Base-by-base conservation (phyloP, 2,113 vertebrate genomes). In the Atherinomorus stipes region DNA sequence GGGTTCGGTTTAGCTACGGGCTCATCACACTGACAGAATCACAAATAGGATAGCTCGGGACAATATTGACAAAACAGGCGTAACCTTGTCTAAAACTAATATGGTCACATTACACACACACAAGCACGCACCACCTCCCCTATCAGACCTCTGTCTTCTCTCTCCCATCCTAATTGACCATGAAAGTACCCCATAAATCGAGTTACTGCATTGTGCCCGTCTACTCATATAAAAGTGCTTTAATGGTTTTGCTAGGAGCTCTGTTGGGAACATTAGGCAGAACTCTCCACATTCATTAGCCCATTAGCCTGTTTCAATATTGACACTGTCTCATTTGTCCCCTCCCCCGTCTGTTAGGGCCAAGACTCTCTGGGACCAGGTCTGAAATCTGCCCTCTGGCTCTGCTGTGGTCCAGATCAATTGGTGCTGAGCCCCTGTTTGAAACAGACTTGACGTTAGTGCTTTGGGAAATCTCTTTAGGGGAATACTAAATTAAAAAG, bases 281-380 rank as follows among this genome's bases (percentile, higher is more conserved):
- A 86, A 86, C 87, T 88, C 85, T 86, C 81, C 76, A 88, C 87
- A 86, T 89, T 88, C 87, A 89, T 89, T 86, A 89, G 79, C 71
- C 89, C 89, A 89, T 90, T 89, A 90, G 85, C 77, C 81, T 88
- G 83, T 83, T 90, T 86, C 87, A 86, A 89, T 86, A 90, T 88
- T 89, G 89, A 89, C 87, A 86, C 78, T 64, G 79, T 87, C 87
- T 87, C 89, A 80, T 87, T 84, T 78, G 83, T 85, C 83, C 81
- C 83, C 76, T 71, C 71, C 83, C 53, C 50, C 58, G 69, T 80
- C 87, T 81, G 81, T 76, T 56, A 71, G 71, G 71, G 68, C 65
- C 31, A 49, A 86, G 81, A 86, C 81, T 67, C 79, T 68, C 51
- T 25, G 73, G 81, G 89, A 81, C 78, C 78, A 49, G 83, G 83